phyloP scores from a whole-genome alignment of 30 jellyfish, hydroid and myxozoan genomes.

The Hydractinia echinata region DNA sequence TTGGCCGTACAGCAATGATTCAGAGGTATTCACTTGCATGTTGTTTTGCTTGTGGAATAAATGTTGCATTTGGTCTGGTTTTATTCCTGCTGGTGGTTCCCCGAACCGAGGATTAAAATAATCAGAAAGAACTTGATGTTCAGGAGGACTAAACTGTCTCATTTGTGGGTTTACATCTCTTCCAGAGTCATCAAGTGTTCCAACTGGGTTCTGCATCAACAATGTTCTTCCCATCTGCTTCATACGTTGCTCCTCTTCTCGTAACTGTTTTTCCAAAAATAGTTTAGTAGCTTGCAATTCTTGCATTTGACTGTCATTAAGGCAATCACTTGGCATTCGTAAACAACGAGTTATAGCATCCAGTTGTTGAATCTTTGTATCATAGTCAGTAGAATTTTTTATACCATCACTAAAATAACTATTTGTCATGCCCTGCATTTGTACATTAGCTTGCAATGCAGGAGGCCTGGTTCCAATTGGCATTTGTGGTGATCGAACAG shows the following conservation, averaged over 20 bases:
- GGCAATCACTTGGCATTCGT: constrained; percentile 23
- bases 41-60: too few relatives aligned
- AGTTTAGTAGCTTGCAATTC: constrained; percentile 7
- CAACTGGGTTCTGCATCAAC: too few relatives aligned
- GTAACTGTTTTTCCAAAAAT: constrained; percentile 7
- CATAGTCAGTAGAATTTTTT: not conserved
- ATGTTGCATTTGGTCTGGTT: too few relatives aligned
- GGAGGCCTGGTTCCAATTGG: not conserved
- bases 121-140: too few relatives aligned
- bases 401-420: not conserved
- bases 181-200: too few relatives aligned
- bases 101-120: too few relatives aligned
- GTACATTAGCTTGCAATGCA: not conserved
- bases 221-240: not conserved
- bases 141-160: too few relatives aligned
- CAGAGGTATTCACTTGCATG: too few relatives aligned
- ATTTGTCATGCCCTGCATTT: not conserved
- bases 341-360: constrained; percentile 11
- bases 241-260: constrained; percentile 1
- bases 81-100: too few relatives aligned
- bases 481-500: constrained; percentile 4
- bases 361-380: constrained; percentile 13
- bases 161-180: too few relatives aligned
- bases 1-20: too few relatives aligned
- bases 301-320: constrained; percentile 6